phyloP scores from a whole-genome alignment of 2,113 vertebrate species.

The Petaurus breviceps region DNA sequence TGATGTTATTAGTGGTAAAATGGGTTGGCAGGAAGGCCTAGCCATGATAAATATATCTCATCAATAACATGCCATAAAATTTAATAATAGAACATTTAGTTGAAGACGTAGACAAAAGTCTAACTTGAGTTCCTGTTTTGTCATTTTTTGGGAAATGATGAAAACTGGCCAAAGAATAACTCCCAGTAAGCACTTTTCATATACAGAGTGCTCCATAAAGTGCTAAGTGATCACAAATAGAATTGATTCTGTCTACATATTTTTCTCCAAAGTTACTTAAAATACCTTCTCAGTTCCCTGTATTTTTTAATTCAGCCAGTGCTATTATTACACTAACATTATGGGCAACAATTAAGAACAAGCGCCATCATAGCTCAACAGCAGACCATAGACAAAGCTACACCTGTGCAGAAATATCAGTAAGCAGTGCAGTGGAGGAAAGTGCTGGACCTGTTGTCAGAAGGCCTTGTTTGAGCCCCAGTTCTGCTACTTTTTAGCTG shows the following conservation, averaged over 20 bases:
- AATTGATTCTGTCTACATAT: conserved; percentile 27
- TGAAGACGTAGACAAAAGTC: not conserved
- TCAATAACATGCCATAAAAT: not conserved
- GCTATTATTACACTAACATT: not conserved
- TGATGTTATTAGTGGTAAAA: conserved; percentile 11
- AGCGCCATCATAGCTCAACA: conserved; percentile 36
- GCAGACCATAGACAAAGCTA: conserved; percentile 55
- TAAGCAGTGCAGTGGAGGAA: not conserved
- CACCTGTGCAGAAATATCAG: conserved; percentile 52
- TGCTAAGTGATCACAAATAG: not conserved
- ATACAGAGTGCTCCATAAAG: conserved; percentile 30
- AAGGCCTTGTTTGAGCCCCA: not conserved
- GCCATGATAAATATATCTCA: conserved; percentile 12
- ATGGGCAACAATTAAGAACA: conserved; percentile 55
- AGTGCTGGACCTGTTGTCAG: not conserved
- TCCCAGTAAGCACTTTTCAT: conserved; percentile 19
- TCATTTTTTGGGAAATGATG: conserved; percentile 10
- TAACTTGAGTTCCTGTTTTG: conserved; percentile 7
- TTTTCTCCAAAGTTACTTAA: conserved; percentile 53
- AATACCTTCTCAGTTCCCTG: not conserved
- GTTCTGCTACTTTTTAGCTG: not conserved
- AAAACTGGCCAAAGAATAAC: not conserved
- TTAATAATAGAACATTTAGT: conserved; percentile 16
- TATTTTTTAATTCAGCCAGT: conserved; percentile 27
- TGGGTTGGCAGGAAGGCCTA: not conserved